Evolutionary conservation across 2,113 vertebrate genomes (phyloP).

Genomic region (Ondatra zibethicus): DNA sequence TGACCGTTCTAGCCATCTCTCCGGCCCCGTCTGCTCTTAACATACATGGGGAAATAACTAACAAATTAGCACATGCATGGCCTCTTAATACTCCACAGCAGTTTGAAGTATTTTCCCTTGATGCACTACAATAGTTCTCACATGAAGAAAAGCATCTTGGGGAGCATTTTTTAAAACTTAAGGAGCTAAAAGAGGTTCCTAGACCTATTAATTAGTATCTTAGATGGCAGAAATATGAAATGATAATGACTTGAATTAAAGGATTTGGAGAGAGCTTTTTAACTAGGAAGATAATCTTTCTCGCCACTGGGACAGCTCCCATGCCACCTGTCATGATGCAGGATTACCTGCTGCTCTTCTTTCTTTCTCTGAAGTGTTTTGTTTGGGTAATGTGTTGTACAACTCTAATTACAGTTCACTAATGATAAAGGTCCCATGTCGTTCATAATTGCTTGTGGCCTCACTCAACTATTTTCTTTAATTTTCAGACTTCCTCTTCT

Average conservation of each 20-base stretch:
- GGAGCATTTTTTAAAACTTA: background rate
- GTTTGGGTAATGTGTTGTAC: background rate
- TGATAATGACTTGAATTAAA: background rate
- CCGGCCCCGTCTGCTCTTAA: background rate
- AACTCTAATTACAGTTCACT: slow-evolving; percentile 34
- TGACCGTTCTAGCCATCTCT: background rate
- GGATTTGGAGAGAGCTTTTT: background rate
- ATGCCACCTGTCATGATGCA: background rate
- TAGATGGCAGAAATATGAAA: slow-evolving; percentile 15
- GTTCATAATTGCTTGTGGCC: background rate
- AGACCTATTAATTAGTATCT: background rate
- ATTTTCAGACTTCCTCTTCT: slow-evolving; percentile 7
- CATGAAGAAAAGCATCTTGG: background rate
- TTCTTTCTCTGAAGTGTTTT: background rate
- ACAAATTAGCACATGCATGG: background rate
- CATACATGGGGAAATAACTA: background rate
- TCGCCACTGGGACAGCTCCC: background rate
- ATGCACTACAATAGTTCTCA: background rate
- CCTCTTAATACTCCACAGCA: background rate
- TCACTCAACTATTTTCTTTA: background rate
- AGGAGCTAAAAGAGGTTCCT: background rate
- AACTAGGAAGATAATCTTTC: background rate
- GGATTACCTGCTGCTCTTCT: background rate
- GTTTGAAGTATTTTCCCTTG: slow-evolving; percentile 1
- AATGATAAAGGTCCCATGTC: background rate